Conservation (phyloP, 2,888 invertebrate species). For the Muscina levida region DNA sequence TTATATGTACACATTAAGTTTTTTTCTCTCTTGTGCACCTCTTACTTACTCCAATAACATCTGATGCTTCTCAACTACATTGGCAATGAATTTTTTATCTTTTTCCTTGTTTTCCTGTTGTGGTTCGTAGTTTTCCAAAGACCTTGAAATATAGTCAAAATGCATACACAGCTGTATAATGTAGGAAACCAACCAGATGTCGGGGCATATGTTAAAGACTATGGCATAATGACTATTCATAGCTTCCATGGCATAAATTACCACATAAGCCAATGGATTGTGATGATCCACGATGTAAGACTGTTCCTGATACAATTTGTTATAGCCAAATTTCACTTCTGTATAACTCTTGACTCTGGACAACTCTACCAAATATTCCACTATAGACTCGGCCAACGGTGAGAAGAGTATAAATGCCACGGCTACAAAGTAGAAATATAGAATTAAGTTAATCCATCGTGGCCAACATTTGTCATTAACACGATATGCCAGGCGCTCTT, state of each 20-base stretch:
- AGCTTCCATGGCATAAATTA: conserved; percentile 60
- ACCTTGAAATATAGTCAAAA: conserved; percentile 67
- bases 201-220: conserved; percentile 39
- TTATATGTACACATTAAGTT: too few relatives aligned
- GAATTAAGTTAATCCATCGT: conserved; percentile 39
- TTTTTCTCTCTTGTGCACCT: too few relatives aligned
- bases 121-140: conserved; percentile 65
- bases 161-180: conserved; percentile 71
- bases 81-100: conserved; percentile 51
- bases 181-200: conserved; percentile 68
- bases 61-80: conserved; percentile 63
- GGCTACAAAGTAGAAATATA: conserved; percentile 58
- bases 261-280: conserved; percentile 7
- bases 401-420: conserved; percentile 39
- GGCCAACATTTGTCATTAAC: conserved; percentile 58
- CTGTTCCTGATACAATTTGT: conserved; percentile 20
- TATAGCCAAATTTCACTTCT: neutral
- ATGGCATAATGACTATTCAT: conserved; percentile 56
- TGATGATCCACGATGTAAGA: conserved; percentile 27
- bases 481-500: conserved; percentile 49
- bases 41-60: conserved; percentile 65
- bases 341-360: conserved; percentile 40
- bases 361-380: conserved; percentile 41
- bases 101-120: conserved; percentile 32
- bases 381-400: conserved; percentile 52